These are phyloP conservation scores for Ptychodera flava DNA, from an alignment of 35 echinoderm and acorn worm genomes.

Conservation along the genomic window DNA sequence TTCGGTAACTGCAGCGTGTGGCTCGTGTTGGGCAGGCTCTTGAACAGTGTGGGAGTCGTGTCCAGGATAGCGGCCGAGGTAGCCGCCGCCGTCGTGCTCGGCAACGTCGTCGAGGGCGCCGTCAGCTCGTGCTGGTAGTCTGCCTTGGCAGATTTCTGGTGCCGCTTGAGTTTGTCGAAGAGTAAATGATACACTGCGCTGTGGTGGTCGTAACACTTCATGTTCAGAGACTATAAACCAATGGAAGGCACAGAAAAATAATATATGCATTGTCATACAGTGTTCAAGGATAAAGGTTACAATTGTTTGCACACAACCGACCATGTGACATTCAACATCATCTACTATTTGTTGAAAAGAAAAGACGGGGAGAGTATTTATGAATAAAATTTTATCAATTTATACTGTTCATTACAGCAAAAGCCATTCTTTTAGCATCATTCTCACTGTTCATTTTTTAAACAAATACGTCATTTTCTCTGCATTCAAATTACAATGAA, in stretches of 20 bases:
- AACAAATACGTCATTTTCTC: no score
- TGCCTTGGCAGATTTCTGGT: slow-evolving; percentile 6
- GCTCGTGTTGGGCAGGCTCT: neutral
- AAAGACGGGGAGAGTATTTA: no score
- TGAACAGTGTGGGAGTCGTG: neutral
- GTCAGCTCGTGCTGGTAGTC: neutral
- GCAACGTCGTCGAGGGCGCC: neutral
- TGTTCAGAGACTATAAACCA: slow-evolving; percentile 58
- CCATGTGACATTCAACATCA: neutral
- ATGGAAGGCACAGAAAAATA: neutral
- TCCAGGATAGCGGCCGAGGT: neutral
- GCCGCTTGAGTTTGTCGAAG: slow-evolving; percentile 66
- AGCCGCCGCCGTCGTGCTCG: neutral
- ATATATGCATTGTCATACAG: neutral
- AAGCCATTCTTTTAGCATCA: no score
- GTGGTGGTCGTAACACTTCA: slow-evolving; percentile 76
- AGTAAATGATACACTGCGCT: slow-evolving; percentile 98
- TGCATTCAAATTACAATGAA: no score
- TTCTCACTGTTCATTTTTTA: no score
- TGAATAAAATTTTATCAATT: no score
- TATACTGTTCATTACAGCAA: no score
- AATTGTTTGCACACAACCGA: neutral
- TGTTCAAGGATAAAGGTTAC: neutral
- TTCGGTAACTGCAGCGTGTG: neutral
- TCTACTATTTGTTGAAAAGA: no score